A percentile compares a stretch with the other conserved stretches of the same genome.
Evolutionary conservation across 1,140 invertebrate genomes (phyloP).

Genomic region (Diabrotica virgifera): DNA sequence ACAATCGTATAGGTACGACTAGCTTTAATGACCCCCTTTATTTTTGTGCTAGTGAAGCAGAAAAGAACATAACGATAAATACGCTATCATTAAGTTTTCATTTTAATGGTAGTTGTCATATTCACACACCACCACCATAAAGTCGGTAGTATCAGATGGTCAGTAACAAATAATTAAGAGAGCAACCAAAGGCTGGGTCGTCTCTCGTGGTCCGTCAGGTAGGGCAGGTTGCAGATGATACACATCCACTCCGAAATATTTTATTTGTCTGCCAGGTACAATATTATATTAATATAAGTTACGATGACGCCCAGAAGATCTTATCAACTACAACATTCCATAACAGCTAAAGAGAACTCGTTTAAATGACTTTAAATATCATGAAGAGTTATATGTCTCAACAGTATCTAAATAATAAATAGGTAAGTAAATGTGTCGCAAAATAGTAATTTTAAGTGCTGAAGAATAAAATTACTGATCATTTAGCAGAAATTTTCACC

Average conservation of each 20-base stretch:
- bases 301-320: slow-evolving; percentile 5
- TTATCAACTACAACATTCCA: slow-evolving; percentile 7
- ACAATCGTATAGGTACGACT: slow-evolving; percentile 1
- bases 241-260: slow-evolving; percentile 5
- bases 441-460: neutral
- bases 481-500: neutral
- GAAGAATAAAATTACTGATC: neutral
- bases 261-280: slow-evolving; percentile 14
- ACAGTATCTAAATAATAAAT: neutral
- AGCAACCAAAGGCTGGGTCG: neutral
- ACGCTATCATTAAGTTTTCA: slow-evolving; percentile 15
- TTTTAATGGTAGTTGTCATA: slow-evolving; percentile 17
- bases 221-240: slow-evolving; percentile 13
- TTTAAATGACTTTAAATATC: slow-evolving; percentile 1
- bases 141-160: slow-evolving; percentile 8
- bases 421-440: too few species aligned
- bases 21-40: slow-evolving; percentile 11
- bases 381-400: neutral
- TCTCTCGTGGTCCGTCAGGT: slow-evolving; percentile 5
- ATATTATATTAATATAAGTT: slow-evolving; percentile 13
- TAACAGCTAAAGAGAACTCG: neutral
- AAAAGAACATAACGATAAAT: slow-evolving; percentile 16
- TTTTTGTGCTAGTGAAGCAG: slow-evolving; percentile 10
- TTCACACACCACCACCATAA: slow-evolving; percentile 13
- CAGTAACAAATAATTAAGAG: slow-evolving; percentile 10